These are phyloP conservation scores for Octomys mimax DNA, from an alignment of 2,797 vertebrate species.

Conservation along the genomic window DNA sequence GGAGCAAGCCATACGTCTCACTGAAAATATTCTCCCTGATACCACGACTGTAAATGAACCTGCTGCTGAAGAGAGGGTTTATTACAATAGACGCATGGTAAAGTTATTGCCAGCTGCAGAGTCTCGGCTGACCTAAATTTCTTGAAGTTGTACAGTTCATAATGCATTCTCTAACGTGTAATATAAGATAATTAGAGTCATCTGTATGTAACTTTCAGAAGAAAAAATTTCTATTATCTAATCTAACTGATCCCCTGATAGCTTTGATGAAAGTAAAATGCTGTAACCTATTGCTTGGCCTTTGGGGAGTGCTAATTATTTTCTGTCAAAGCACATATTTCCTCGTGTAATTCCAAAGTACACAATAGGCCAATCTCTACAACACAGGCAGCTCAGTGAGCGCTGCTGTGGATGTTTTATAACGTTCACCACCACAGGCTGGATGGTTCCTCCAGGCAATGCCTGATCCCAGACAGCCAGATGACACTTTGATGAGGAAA, in stretches of 20 bases:
- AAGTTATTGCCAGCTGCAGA: conserved; percentile 70
- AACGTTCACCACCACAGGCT: conserved; percentile 92
- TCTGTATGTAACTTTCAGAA: conserved; percentile 88
- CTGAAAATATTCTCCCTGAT: conserved; percentile 8
- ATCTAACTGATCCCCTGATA: conserved; percentile 90
- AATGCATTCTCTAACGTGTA: conserved; percentile 84
- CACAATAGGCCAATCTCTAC: conserved; percentile 86
- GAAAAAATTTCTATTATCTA: conserved; percentile 89
- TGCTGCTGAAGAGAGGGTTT: not conserved
- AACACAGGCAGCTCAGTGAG: conserved; percentile 76
- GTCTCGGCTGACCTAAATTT: conserved; percentile 81
- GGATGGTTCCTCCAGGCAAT: conserved; percentile 88
- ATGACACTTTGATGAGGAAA: conserved; percentile 89
- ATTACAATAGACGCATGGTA: not conserved
- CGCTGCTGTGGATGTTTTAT: conserved; percentile 87
- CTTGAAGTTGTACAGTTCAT: conserved; percentile 83
- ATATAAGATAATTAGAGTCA: conserved; percentile 88
- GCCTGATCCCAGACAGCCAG: conserved; percentile 88
- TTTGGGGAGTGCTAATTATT: conserved; percentile 93
- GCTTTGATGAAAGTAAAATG: conserved; percentile 92
- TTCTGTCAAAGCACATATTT: conserved; percentile 91
- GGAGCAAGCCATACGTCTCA: not conserved
- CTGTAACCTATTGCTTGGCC: conserved; percentile 92
- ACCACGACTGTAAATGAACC: conserved; percentile 33
- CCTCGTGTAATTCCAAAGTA: conserved; percentile 87